Evolutionary conservation across 2,797 vertebrate genomes (phyloP).

Genomic region (Acanthurus lineatus): DNA sequence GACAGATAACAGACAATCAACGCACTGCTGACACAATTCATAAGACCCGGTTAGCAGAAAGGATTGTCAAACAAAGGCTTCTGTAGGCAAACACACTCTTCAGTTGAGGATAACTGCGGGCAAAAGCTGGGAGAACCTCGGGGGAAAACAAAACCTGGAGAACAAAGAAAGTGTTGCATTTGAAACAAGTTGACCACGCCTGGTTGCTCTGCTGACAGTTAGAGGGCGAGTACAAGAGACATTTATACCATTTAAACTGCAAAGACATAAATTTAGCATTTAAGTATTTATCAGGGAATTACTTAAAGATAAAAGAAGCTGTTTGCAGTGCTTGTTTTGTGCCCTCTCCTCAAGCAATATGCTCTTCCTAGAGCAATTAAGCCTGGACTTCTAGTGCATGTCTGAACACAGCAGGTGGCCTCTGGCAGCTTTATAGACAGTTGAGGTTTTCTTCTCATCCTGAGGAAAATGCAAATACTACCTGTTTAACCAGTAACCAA

Average conservation of each 20-base stretch:
- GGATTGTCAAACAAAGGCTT: constrained; percentile 86
- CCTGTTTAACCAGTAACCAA: constrained; percentile 72
- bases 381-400: constrained; percentile 34
- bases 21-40: constrained; percentile 87
- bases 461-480: constrained; percentile 78
- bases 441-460: constrained; percentile 47
- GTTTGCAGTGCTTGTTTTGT: constrained; percentile 17
- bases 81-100: constrained; percentile 84
- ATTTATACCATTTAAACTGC: constrained; percentile 43
- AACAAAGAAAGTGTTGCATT: constrained; percentile 79
- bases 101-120: constrained; percentile 78
- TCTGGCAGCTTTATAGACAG: constrained; percentile 61
- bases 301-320: constrained; percentile 18
- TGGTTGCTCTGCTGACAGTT: constrained; percentile 70
- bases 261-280: constrained; percentile 24
- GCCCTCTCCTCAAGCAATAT: constrained; percentile 21
- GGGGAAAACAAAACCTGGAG: constrained; percentile 79
- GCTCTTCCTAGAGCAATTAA: constrained; percentile 36
- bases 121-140: constrained; percentile 65
- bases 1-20: constrained; percentile 85
- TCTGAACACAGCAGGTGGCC: constrained; percentile 58
- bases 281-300: constrained; percentile 20
- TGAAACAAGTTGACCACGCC: constrained; percentile 78
- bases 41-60: constrained; percentile 78
- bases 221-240: constrained; percentile 46